Evolutionary conservation across 2,797 vertebrate genomes (phyloP).

Genomic region (Acestrorhynchus altus): DNA sequence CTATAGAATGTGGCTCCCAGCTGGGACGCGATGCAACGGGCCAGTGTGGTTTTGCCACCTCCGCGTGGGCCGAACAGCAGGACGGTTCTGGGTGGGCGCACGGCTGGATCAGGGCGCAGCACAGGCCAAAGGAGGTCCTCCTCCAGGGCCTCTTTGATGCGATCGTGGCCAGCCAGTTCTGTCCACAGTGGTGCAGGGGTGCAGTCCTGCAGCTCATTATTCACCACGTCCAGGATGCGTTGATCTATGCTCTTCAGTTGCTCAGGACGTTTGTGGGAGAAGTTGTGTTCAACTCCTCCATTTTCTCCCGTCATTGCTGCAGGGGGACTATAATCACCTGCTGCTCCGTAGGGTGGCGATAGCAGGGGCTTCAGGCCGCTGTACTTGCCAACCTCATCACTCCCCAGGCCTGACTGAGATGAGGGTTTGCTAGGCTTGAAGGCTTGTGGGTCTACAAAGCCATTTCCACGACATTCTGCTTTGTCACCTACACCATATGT

Average conservation of each 20-base stretch:
- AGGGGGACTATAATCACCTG: conserved; percentile 86
- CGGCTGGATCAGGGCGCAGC: conserved; percentile 80
- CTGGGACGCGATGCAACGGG: conserved; percentile 90
- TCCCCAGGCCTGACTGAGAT: conserved; percentile 70
- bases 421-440: conserved; percentile 78
- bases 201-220: conserved; percentile 88
- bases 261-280: conserved; percentile 73
- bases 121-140: conserved; percentile 95
- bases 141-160: conserved; percentile 89
- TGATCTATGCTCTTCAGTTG: conserved; percentile 86
- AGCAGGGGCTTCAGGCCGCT: conserved; percentile 81
- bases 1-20: conserved; percentile 88
- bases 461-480: conserved; percentile 86
- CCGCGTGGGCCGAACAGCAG: conserved; percentile 91
- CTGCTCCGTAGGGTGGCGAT: conserved; percentile 79
- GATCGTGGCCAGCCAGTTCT: conserved; percentile 86
- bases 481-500: conserved; percentile 83
- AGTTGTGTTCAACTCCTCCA: conserved; percentile 71
- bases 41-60: conserved; percentile 87
- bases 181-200: conserved; percentile 89
- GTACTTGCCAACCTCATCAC: conserved; percentile 71
- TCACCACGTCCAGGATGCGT: conserved; percentile 85
- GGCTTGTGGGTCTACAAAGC: conserved; percentile 76
- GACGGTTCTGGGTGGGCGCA: conserved; percentile 83
- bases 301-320: conserved; percentile 82